phyloP scores from a whole-genome alignment of 1,140 invertebrate genomes.

The Drosophila ercepeae region DNA sequence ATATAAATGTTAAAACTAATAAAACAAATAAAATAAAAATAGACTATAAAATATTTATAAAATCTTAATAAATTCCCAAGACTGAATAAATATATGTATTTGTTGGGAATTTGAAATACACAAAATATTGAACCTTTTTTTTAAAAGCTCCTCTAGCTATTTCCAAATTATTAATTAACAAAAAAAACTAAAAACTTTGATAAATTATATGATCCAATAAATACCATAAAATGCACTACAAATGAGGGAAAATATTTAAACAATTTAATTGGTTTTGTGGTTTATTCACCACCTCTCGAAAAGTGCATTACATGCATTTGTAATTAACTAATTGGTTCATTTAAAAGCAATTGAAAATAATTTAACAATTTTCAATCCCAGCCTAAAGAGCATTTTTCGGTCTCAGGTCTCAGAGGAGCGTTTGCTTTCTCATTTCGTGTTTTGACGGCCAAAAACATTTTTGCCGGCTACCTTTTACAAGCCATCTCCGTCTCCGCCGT shows the following conservation, averaged over 20 bases:
- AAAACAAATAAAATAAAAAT: no score
- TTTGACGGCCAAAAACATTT: slow-evolving; percentile 49
- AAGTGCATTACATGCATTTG: slow-evolving; percentile 20
- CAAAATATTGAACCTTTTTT: no score
- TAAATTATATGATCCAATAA: background rate
- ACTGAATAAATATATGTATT: no score
- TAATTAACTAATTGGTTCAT: slow-evolving; percentile 33
- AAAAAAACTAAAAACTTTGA: background rate
- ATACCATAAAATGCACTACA: background rate
- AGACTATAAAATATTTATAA: no score
- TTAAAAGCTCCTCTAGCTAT: background rate
- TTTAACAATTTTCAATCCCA: slow-evolving; percentile 18
- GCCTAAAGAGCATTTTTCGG: slow-evolving; percentile 8
- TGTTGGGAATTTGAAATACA: no score
- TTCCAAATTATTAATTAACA: no score
- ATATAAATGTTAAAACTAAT: no score
- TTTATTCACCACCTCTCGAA: slow-evolving; percentile 16
- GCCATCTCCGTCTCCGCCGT: slow-evolving; percentile 35
- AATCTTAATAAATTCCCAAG: no score
- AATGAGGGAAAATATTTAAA: slow-evolving; percentile 26
- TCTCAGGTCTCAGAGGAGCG: slow-evolving; percentile 6
- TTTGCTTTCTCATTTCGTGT: slow-evolving; percentile 43
- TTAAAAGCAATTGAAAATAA: slow-evolving; percentile 15
- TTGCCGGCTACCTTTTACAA: slow-evolving; percentile 67
- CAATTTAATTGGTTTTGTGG: background rate